Evolutionary conservation across 2,113 vertebrate species (phyloP).

Genomic region (Varanus komodoensis): DNA sequence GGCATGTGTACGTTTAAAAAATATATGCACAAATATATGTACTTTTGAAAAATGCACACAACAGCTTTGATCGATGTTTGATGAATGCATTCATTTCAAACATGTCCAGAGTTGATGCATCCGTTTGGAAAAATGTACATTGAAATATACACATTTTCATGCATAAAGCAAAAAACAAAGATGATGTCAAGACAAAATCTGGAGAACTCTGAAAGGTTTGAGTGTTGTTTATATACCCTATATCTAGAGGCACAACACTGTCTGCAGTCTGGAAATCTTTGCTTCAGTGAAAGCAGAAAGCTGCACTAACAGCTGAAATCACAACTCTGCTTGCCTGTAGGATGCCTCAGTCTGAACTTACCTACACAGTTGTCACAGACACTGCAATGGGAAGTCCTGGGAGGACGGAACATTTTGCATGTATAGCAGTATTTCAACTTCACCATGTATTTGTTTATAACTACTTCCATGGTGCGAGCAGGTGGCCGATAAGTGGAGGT

Average conservation of each 20-base stretch:
- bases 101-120: too few species aligned
- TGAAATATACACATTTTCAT: too few species aligned
- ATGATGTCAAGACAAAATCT: too few species aligned
- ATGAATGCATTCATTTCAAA: too few species aligned
- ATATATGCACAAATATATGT: too few species aligned
- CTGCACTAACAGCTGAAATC: neutral
- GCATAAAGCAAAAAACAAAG: too few species aligned
- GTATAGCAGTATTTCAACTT: conserved; percentile 98
- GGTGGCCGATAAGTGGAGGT: conserved; percentile 92
- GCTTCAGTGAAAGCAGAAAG: neutral
- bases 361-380: conserved; percentile 98
- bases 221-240: too few species aligned
- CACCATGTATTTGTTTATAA: conserved; percentile 93
- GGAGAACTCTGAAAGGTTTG: too few species aligned
- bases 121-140: too few species aligned
- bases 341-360: conserved; percentile 52
- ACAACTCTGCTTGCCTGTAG: fast-evolving
- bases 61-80: too few species aligned
- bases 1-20: too few species aligned
- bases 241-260: neutral
- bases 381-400: conserved; percentile 95
- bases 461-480: conserved; percentile 91
- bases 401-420: conserved; percentile 96
- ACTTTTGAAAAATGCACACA: too few species aligned
- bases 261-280: neutral